Evolutionary conservation across 2,113 vertebrate genomes (phyloP).

Genomic region (Amphilophus citrinellus): DNA sequence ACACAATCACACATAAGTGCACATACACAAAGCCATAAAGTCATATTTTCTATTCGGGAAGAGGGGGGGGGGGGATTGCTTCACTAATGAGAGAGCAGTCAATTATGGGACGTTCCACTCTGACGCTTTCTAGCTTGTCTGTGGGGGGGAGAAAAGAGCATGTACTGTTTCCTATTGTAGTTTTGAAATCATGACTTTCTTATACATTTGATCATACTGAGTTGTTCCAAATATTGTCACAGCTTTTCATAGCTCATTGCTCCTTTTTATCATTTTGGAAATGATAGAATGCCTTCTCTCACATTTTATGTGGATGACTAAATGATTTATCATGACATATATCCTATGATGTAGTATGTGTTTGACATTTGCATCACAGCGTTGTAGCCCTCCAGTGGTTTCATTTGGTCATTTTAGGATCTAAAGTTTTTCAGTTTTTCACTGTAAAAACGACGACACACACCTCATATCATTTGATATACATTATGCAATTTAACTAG

Average conservation of each 20-base stretch:
- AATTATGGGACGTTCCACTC: conserved; percentile 42
- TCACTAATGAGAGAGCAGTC: conserved; percentile 40
- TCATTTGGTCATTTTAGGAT: neutral
- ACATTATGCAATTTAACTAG: neutral
- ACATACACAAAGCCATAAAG: conserved; percentile 24
- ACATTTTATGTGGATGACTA: conserved; percentile 19
- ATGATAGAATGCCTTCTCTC: conserved; percentile 1
- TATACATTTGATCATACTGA: conserved; percentile 3
- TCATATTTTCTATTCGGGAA: conserved; percentile 23
- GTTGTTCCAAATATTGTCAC: neutral
- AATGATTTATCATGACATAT: neutral
- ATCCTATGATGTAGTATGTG: neutral
- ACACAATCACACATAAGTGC: conserved; percentile 39
- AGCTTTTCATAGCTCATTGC: conserved; percentile 8
- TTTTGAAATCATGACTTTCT: conserved; percentile 22
- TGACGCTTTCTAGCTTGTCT: conserved; percentile 18
- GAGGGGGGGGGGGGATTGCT: neutral
- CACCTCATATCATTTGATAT: neutral
- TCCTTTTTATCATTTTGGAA: conserved; percentile 1
- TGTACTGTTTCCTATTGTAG: conserved; percentile 6
- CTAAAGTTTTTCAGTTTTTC: neutral
- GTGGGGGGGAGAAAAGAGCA: neutral
- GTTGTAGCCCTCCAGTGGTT: neutral
- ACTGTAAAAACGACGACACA: neutral
- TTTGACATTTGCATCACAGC: neutral